Conservation (phyloP, 2,888 invertebrate genomes). For the Siphonodentalium dalli region DNA sequence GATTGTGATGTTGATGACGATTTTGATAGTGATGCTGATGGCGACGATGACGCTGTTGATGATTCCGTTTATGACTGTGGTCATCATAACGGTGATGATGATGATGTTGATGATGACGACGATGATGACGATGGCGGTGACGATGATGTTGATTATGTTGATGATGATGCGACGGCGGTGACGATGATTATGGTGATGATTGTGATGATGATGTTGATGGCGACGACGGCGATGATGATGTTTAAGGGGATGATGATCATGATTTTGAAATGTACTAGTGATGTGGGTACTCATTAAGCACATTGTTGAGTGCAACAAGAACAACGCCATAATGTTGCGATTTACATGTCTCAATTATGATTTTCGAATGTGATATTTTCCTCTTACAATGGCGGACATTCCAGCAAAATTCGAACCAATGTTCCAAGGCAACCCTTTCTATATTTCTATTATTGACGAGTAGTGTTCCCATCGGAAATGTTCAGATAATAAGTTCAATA, state of each 20-base stretch:
- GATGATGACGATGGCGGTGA: background rate
- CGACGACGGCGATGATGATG: background rate
- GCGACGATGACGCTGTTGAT: slow-evolving; percentile 5
- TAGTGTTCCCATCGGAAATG: too few species aligned
- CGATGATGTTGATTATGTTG: background rate
- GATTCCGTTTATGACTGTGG: slow-evolving; percentile 10
- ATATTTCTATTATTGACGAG: too few species aligned
- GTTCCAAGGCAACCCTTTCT: too few species aligned
- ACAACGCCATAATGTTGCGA: too few species aligned
- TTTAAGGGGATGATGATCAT: background rate
- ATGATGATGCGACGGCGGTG: too few species aligned
- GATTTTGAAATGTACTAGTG: background rate
- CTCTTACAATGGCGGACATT: too few species aligned
- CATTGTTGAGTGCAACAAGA: too few species aligned
- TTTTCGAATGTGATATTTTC: too few species aligned
- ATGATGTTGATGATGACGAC: slow-evolving; percentile 6
- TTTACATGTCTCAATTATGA: too few species aligned
- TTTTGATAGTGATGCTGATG: slow-evolving; percentile 2
- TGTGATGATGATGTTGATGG: slow-evolving; percentile 3
- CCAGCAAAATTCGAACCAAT: too few species aligned
- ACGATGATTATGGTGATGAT: background rate
- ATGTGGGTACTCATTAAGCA: too few species aligned
- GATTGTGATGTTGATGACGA: slow-evolving; percentile 1
- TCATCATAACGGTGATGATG: slow-evolving; percentile 12
- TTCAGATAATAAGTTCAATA: too few species aligned